Base-by-base conservation (phyloP, 2,113 vertebrate genomes). In the Fregetta grallaria region DNA sequence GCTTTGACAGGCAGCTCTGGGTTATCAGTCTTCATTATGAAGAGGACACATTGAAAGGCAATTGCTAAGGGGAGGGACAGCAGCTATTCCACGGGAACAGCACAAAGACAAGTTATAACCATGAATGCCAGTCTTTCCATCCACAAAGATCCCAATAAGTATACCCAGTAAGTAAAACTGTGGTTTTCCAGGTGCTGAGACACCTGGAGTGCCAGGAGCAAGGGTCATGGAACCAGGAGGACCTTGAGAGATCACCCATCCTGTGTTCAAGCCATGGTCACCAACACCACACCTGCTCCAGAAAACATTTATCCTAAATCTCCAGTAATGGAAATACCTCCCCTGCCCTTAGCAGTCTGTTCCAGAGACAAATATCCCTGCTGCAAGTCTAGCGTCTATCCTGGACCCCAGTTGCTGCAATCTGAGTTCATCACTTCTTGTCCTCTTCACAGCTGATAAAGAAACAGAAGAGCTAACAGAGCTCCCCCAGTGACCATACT, bases 1-100 rank as follows among this genome's bases (percentile, higher is more conserved):
- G 96, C 89, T 93, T 88, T 95, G 97, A 97, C 93, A 94, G 93
- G 94, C 97, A 97, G 94, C 91, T 96, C 92, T 94, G 87, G 96
- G 95, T 97, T 97, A 97, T 97, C 95, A 95, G 95, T 96, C 96
- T 97, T 95, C 94, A 87, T 96, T 94, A 89, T 30, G 84, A 91
- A 82, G 84, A 97, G 95, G 95, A 91, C 91, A 89, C 71, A 61
- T 87, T 94, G 79, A 97, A 96, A 97, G 96, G 91, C 86, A 94
- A 97, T 85, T 95, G 86, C 71, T 79, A 44, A 92, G 75, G 81
- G 84, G 81, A 97, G 84, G 89, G 81, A 94, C 3, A 85, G 77
- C 70, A 93, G 80, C 71, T 96, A 81, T 62, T 94, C 74, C 74
- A 90, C 8, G 1, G 42, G 72, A 92, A 85, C 23, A 75, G 86